Evolutionary conservation across 2,113 vertebrate genomes (phyloP).

Genomic region (Oryctolagus cuniculus): mOryCun1.1 NC_091436.1:148399001-148399500

Average conservation of each 20-base stretch:
- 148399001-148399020: no score
- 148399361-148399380: background rate
- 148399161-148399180: background rate
- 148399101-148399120: no score
- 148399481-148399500: conserved; percentile 37
- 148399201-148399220: background rate
- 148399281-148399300: background rate
- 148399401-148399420: background rate
- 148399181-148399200: background rate
- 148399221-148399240: background rate
- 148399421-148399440: conserved; percentile 11
- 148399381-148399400: background rate
- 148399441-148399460: conserved; percentile 21
- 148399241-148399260: background rate
- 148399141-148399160: background rate
- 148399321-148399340: background rate
- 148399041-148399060: no score
- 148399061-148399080: no score
- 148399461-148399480: conserved; percentile 45
- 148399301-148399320: background rate
- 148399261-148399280: background rate
- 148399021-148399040: no score
- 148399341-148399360: background rate
- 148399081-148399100: no score
- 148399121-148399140: background rate